These are phyloP conservation scores for Cyprinodon variegatus DNA, from an alignment of 2,113 vertebrate species.

Conservation along the genomic window DNA sequence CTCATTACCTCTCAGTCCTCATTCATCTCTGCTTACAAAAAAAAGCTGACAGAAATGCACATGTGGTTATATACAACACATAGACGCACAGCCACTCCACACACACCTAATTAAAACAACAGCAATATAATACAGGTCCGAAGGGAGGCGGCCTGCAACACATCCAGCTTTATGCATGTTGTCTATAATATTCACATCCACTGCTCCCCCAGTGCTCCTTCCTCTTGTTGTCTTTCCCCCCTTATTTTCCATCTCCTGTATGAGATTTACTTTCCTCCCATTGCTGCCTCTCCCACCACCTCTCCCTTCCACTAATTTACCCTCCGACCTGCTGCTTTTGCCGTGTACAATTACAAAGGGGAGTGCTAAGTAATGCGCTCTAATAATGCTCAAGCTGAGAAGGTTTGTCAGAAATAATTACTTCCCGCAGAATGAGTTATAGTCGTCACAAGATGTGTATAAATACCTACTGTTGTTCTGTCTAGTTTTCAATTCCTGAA, in stretches of 20 bases:
- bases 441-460: conserved; percentile 72
- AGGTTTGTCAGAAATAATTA: conserved; percentile 90
- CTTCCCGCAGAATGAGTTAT: conserved; percentile 83
- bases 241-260: conserved; percentile 52
- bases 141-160: conserved; percentile 69
- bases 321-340: conserved; percentile 81
- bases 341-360: conserved; percentile 87
- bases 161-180: conserved; percentile 69
- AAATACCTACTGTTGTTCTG: conserved; percentile 71
- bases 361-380: conserved; percentile 86
- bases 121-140: conserved; percentile 59
- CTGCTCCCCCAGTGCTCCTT: conserved; percentile 42
- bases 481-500: conserved; percentile 67
- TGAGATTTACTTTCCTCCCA: conserved; percentile 64
- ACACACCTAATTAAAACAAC: conserved; percentile 79
- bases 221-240: conserved; percentile 34
- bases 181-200: conserved; percentile 63
- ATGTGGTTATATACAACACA: conserved; percentile 18
- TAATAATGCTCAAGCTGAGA: conserved; percentile 87
- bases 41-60: conserved; percentile 39
- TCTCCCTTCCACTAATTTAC: conserved; percentile 81
- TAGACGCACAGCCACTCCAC: conserved; percentile 19
- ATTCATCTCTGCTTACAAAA: conserved; percentile 56
- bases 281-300: conserved; percentile 55
- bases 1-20: conserved; percentile 44